A percentile compares a stretch with the other conserved stretches of the same genome.
Conservation (phyloP, 2,113 vertebrate genomes). For the human region DNA sequence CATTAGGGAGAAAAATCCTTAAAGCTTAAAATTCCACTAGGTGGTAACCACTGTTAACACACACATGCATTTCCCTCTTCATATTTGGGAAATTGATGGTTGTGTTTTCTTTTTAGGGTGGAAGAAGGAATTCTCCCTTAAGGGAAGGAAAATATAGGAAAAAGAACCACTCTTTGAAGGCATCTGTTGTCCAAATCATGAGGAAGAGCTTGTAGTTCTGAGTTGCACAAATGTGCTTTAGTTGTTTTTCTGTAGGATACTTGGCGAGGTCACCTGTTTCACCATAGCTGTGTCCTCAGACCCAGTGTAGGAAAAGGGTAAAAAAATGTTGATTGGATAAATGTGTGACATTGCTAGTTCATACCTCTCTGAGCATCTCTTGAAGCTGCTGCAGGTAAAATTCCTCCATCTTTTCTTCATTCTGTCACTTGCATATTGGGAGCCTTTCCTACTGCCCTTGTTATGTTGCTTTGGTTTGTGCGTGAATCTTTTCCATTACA, state of each 20-base stretch:
- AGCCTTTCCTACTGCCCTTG: not conserved
- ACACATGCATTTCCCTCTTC: accelerated
- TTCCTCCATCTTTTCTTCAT: not conserved
- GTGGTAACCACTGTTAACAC: not conserved
- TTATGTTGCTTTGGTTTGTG: not conserved
- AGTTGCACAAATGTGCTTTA: not conserved
- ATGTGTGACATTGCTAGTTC: not conserved
- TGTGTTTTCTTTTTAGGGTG: accelerated
- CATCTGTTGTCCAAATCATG: accelerated
- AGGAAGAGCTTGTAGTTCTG: not conserved
- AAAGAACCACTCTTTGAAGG: not conserved
- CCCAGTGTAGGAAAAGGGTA: not conserved
- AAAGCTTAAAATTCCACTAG: not conserved
- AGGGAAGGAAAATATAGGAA: not conserved
- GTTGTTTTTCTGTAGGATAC: not conserved
- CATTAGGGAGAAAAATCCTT: accelerated
- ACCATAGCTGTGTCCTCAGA: too few species aligned
- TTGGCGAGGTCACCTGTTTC: too few species aligned
- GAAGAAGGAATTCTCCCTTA: not conserved
- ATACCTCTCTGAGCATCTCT: not conserved
- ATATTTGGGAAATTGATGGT: accelerated
- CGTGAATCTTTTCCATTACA: not conserved
- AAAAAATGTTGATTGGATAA: not conserved
- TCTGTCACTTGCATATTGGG: not conserved
- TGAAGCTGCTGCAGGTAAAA: not conserved